Conservation (phyloP, 2,797 vertebrate genomes). For the Aphelocoma californica region DNA sequence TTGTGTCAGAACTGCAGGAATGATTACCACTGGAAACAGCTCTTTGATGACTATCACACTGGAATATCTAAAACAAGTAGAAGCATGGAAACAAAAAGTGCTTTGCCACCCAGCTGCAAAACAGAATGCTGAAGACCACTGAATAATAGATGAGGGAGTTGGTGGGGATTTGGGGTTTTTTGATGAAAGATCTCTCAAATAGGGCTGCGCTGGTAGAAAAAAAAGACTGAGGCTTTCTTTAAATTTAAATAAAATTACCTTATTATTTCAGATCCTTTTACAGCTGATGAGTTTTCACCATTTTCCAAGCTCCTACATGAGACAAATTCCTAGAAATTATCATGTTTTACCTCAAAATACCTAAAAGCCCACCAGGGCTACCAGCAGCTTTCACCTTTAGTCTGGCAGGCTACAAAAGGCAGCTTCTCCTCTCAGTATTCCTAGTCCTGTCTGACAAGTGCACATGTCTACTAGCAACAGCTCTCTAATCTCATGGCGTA, state of each 20-base stretch:
- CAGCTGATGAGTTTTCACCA: not conserved
- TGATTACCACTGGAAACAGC: slow-evolving; percentile 26
- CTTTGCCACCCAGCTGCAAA: slow-evolving; percentile 59
- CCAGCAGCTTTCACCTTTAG: slow-evolving; percentile 5
- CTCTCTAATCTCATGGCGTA: not conserved
- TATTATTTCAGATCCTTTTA: not conserved
- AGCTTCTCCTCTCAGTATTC: not conserved
- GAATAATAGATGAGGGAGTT: not conserved
- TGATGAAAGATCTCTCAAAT: not conserved
- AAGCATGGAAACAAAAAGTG: slow-evolving; percentile 42
- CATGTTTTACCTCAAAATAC: slow-evolving; percentile 34
- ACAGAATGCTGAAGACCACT: slow-evolving; percentile 13
- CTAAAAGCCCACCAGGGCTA: not conserved
- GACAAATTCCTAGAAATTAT: not conserved
- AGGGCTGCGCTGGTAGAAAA: not conserved
- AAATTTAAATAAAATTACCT: not conserved
- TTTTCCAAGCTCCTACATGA: not conserved
- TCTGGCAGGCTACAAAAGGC: not conserved
- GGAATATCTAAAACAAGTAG: slow-evolving; percentile 61
- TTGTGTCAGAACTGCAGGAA: slow-evolving; percentile 49
- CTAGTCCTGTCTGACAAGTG: not conserved
- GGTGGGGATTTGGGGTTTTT: not conserved
- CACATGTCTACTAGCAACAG: not conserved
- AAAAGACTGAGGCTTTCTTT: not conserved
- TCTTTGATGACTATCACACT: slow-evolving; percentile 61